Percentiles rank a stretch among this genome's conserved stretches.
Conservation (phyloP, 2,113 vertebrate genomes). For the Chamaea fasciata region DNA sequence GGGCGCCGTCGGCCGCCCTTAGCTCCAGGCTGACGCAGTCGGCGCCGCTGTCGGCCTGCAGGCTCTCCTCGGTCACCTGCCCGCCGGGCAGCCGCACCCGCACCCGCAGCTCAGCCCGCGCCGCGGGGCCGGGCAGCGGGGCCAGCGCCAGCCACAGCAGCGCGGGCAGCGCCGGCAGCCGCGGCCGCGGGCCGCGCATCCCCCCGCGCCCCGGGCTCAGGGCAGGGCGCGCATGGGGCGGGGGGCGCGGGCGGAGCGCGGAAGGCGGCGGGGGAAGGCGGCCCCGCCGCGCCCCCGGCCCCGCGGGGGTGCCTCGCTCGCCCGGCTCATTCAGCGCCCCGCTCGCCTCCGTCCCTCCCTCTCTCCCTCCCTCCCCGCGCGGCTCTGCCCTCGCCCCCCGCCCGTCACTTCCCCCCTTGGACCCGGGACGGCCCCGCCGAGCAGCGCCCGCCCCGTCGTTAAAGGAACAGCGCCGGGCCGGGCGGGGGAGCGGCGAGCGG, state of each 20-base stretch:
- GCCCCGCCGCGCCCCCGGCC: too few relatives aligned
- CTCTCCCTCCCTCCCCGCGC: neutral
- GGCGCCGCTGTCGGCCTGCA: slow-evolving; percentile 88
- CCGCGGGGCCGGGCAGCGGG: slow-evolving; percentile 12
- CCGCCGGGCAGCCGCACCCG: slow-evolving; percentile 87
- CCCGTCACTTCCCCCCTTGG: slow-evolving; percentile 83
- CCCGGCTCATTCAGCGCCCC: neutral
- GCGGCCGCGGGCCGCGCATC: neutral
- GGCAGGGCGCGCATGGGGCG: too few relatives aligned
- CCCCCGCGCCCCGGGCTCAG: too few relatives aligned
- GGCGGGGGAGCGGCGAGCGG: neutral
- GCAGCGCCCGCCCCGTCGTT: slow-evolving; percentile 74
- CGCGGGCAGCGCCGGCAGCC: slow-evolving; percentile 16
- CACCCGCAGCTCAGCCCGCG: slow-evolving; percentile 82
- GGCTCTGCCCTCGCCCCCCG: slow-evolving; percentile 38
- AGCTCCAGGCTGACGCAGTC: slow-evolving; percentile 90
- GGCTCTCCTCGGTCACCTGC: slow-evolving; percentile 86
- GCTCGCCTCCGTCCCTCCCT: neutral
- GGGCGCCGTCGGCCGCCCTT: slow-evolving; percentile 86
- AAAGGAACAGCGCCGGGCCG: slow-evolving; percentile 73
- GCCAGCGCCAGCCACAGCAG: neutral
- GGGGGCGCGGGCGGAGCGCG: too few relatives aligned
- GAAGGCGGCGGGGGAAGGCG: too few relatives aligned
- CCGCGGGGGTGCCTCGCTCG: neutral
- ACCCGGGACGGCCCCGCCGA: slow-evolving; percentile 67